These are phyloP conservation scores for Dendrophyllia cribrosa DNA, from an alignment of 64 coral and sea anemone species.

Conservation along the genomic window DNA sequence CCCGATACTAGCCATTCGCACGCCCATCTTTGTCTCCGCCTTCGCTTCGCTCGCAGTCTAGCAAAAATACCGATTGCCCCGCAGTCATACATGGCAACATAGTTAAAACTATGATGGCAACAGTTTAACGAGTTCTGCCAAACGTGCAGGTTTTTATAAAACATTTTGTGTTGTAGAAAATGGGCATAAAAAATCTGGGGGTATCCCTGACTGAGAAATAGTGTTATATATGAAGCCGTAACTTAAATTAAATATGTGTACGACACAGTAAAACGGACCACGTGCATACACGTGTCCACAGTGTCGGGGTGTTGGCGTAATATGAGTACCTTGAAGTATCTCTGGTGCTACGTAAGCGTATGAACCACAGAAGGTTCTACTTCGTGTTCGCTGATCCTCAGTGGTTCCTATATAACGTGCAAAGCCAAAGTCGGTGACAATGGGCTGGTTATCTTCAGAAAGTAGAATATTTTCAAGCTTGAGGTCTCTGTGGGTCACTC, in stretches of 20 bases:
- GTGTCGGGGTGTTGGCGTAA: not conserved
- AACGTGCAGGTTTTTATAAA: too few relatives aligned
- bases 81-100: too few relatives aligned
- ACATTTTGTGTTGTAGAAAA: too few relatives aligned
- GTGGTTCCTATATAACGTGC: constrained; percentile 71
- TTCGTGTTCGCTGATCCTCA: constrained; percentile 51
- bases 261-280: not conserved
- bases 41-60: not conserved
- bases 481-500: constrained; percentile 84
- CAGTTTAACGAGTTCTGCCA: too few relatives aligned
- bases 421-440: constrained; percentile 94
- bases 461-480: constrained; percentile 92
- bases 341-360: constrained; percentile 90
- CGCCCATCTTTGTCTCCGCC: not conserved
- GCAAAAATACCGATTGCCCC: too few relatives aligned
- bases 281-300: not conserved
- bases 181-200: too few relatives aligned
- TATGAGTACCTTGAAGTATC: constrained; percentile 82
- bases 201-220: too few relatives aligned
- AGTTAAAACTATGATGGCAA: too few relatives aligned
- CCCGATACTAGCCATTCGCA: not conserved
- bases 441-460: constrained; percentile 57
- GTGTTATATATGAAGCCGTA: too few relatives aligned
- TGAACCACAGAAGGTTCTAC: constrained; percentile 88
- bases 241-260: too few relatives aligned